Evolutionary conservation across 2,113 vertebrate species (phyloP).

Genomic region (Caretta caretta): DNA sequence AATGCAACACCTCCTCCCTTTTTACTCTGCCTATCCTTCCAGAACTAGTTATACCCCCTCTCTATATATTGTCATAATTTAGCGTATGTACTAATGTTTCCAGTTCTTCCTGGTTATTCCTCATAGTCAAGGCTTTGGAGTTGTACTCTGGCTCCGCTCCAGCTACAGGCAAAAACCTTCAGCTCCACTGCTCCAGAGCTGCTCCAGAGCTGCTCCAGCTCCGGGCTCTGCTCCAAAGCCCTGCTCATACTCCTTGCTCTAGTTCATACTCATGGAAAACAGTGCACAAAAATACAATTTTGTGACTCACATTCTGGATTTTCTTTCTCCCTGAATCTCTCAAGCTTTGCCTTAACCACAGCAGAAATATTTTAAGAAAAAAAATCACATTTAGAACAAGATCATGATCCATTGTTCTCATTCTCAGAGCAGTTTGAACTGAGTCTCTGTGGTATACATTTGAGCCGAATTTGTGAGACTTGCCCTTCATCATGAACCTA

Average conservation of each 20-base stretch:
- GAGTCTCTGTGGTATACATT: not conserved
- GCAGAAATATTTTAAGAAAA: not conserved
- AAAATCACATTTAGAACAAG: constrained; percentile 10
- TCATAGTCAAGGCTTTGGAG: not conserved
- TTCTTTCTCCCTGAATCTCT: not conserved
- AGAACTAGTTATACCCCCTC: too few species aligned
- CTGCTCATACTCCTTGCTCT: not conserved
- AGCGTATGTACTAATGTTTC: not conserved
- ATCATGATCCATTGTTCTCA: not conserved
- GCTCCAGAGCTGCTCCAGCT: too few species aligned
- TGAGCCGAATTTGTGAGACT: not conserved
- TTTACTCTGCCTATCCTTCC: too few species aligned
- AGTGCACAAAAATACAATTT: not conserved
- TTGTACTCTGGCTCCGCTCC: too few species aligned
- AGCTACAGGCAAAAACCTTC: too few species aligned
- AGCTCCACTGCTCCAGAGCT: too few species aligned
- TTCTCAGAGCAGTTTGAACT: not conserved
- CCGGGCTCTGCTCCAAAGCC: too few species aligned
- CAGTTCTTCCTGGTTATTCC: not conserved
- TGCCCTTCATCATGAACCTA: not conserved
- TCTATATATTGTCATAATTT: not conserved
- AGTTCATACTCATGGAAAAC: not conserved
- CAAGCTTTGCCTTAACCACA: not conserved
- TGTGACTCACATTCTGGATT: not conserved
- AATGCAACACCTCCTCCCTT: too few species aligned